phyloP scores from a whole-genome alignment of 1,140 invertebrate genomes.

The Campoletis sonorensis region DNA sequence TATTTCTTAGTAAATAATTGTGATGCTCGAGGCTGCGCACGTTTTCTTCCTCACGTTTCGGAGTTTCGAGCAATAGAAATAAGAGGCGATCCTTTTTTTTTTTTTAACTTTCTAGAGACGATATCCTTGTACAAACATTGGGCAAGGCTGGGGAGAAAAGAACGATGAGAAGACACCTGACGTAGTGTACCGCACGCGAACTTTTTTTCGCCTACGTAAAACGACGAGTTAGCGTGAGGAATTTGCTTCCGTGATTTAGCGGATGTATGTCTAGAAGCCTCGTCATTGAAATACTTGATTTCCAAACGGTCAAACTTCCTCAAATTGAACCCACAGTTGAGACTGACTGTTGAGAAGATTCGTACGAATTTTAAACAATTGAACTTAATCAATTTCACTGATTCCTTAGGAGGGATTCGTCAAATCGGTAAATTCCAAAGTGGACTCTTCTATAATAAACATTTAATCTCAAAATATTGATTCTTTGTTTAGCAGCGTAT shows the following conservation, averaged over 20 bases:
- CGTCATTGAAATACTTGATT: too few species aligned
- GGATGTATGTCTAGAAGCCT: not conserved
- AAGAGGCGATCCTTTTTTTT: too few species aligned
- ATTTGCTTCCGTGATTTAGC: not conserved
- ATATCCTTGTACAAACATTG: constrained; percentile 2
- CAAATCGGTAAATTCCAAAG: too few species aligned
- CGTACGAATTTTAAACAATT: too few species aligned
- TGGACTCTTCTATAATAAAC: too few species aligned
- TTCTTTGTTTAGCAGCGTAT: too few species aligned
- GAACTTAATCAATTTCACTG: too few species aligned
- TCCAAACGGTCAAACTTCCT: too few species aligned
- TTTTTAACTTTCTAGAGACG: not conserved
- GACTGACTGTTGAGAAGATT: too few species aligned
- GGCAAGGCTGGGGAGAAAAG: not conserved
- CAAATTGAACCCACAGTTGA: too few species aligned
- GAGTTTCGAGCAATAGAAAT: not conserved
- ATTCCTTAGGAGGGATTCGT: too few species aligned
- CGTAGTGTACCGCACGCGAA: not conserved
- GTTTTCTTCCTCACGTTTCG: not conserved
- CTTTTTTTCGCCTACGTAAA: not conserved
- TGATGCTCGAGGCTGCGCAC: not conserved
- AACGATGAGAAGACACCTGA: not conserved
- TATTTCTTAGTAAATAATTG: not conserved
- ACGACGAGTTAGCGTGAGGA: not conserved
- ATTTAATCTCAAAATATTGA: too few species aligned